These are phyloP conservation scores for Drosophila mimica DNA, from an alignment of 2,888 invertebrate genomes.

Conservation along the genomic window DNA sequence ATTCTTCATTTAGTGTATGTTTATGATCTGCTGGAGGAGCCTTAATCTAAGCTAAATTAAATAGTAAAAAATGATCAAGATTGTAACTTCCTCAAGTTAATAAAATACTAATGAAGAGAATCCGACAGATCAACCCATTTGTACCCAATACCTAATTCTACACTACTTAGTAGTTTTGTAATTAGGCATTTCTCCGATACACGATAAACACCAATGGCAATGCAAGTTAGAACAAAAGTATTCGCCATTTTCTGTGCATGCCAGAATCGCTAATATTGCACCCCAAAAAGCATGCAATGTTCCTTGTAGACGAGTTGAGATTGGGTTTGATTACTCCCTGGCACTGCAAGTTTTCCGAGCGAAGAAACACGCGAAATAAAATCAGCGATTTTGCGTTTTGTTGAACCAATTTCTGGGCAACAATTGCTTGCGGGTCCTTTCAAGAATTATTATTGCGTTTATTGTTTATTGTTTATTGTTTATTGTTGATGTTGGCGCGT, in stretches of 20 bases:
- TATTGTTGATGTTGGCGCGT: slow-evolving; percentile 46
- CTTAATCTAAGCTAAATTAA: background rate
- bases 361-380: slow-evolving; percentile 1
- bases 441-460: slow-evolving; percentile 49
- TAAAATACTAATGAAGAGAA: background rate
- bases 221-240: background rate
- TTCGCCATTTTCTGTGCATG: background rate
- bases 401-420: slow-evolving; percentile 20
- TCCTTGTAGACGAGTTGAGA: background rate
- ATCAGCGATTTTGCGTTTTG: slow-evolving; percentile 21
- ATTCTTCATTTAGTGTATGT: background rate
- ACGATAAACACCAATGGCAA: background rate
- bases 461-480: slow-evolving; percentile 48
- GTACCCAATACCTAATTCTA: too few species aligned
- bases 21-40: background rate
- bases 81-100: background rate
- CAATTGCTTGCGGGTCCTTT: slow-evolving; percentile 33
- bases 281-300: slow-evolving; percentile 34
- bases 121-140: background rate
- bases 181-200: background rate
- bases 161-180: background rate
- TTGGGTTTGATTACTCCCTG: background rate
- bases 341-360: background rate
- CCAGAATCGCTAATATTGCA: background rate
- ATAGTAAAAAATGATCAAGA: background rate